Base-by-base conservation (phyloP, 1,140 invertebrate species). In the Penaeus chinensis region DNA sequence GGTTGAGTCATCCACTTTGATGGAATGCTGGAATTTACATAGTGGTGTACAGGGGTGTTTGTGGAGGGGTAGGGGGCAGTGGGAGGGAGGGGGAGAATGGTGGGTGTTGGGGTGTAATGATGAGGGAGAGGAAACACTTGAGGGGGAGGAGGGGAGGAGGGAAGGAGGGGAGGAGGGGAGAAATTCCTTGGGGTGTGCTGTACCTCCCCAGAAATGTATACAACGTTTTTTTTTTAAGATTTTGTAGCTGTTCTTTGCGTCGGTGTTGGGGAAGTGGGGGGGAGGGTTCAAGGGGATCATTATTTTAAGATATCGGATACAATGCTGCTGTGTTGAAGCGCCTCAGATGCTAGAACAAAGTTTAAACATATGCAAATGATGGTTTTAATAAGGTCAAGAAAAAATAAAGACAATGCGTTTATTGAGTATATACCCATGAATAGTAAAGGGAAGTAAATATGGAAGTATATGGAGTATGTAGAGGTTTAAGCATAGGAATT, bases 1-100 rank as follows among this genome's bases (percentile, higher is more conserved):
- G 84, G 84, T 65, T 85, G 84, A 85, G 62, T 85, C 84, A 85
- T 66, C 84, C 60, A 66, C 61, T 85, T 79, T 85, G 84, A 85
- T 85, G 84, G 84, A 85, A 85, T 85, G 84, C 37, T 63, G 62
- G 76, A 85, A 85, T 85, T 85, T 85, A 79, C 84, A 85, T 85
- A 85, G 27, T 32, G 24, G n/a, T 32, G 62, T 47, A 10, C 69
- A 27, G 42, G 22, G 74, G 32, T 19, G 66, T 37, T 37, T 5
- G 69, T 74, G 24, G 42, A 79, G 42, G 42, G n/a, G 42, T 24
- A 60, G 22, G 47, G 24, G 16, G 78, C 47, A 60, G 61, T 37
- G 54, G 78, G 61, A 42, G 24, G 78, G 61, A 60, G 11, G 78
- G 47, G 47, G 47, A 0, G 7, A 47, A 4, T 47, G 11, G 47